These are phyloP conservation scores for Bovichtus variegatus DNA, from an alignment of 2,797 vertebrate genomes.

Conservation along the genomic window DNA sequence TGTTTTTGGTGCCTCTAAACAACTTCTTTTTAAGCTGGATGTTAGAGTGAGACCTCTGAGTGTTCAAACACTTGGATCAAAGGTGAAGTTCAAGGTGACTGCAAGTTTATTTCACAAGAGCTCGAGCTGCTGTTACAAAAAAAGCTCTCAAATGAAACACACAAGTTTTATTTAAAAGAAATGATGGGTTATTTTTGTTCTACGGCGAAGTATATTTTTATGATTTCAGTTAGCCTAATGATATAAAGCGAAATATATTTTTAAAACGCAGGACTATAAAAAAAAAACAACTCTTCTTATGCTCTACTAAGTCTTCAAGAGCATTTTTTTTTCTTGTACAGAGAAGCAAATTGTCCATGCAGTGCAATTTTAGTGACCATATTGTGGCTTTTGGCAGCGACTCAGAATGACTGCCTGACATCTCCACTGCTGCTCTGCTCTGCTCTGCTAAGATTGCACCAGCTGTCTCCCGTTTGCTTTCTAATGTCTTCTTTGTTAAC, in stretches of 20 bases:
- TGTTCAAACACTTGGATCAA: conserved; percentile 32
- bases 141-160: background rate
- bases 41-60: conserved; percentile 4
- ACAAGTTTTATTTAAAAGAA: background rate
- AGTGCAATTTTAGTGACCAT: conserved; percentile 80
- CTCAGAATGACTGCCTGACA: conserved; percentile 81
- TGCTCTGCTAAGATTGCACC: conserved; percentile 77
- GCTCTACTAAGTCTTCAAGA: conserved; percentile 54
- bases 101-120: conserved; percentile 23
- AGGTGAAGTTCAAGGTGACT: conserved; percentile 56
- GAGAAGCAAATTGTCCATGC: conserved; percentile 76
- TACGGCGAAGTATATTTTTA: background rate
- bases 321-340: conserved; percentile 53
- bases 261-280: conserved; percentile 34
- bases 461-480: conserved; percentile 81
- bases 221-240: conserved; percentile 17
- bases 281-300: conserved; percentile 37
- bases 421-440: conserved; percentile 78
- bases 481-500: conserved; percentile 84
- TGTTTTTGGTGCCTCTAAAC: conserved; percentile 25
- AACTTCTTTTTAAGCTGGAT: conserved; percentile 29
- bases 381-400: conserved; percentile 83
- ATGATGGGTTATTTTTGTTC: conserved; percentile 2
- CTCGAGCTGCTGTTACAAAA: conserved; percentile 1
- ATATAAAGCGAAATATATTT: conserved; percentile 32